Conservation (phyloP, 2,113 vertebrate species). For the Conger conger region DNA sequence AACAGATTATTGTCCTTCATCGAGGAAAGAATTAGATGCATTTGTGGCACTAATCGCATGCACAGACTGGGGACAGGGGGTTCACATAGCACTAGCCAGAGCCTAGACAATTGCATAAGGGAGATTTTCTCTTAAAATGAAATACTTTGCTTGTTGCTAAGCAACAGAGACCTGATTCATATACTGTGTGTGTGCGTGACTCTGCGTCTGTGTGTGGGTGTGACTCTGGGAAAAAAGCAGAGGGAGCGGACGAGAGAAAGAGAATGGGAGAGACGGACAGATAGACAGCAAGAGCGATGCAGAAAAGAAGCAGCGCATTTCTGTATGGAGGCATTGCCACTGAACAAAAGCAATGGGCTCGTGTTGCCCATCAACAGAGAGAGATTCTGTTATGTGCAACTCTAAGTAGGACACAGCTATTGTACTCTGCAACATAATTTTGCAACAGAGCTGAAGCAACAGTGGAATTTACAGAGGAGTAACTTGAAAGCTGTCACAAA, state of each 20-base stretch:
- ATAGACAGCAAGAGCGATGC: not conserved
- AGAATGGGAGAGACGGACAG: not conserved
- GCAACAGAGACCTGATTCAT: conserved; percentile 65
- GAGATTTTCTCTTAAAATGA: conserved; percentile 60
- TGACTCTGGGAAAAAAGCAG: conserved; percentile 47
- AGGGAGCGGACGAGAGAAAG: conserved; percentile 30
- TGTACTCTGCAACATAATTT: not conserved
- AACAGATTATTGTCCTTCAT: conserved; percentile 50
- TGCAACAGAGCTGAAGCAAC: not conserved
- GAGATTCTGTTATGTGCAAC: not conserved
- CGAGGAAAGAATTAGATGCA: conserved; percentile 45
- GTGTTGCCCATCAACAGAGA: not conserved
- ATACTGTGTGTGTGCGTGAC: conserved; percentile 60
- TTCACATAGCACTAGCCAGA: conserved; percentile 54
- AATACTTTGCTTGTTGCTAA: conserved; percentile 69
- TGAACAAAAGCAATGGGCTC: not conserved
- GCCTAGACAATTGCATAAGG: conserved; percentile 58
- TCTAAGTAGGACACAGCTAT: not conserved
- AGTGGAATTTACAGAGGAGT: not conserved
- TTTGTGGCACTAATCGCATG: conserved; percentile 55
- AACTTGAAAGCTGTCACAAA: not conserved
- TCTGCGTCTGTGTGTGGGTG: conserved; percentile 54
- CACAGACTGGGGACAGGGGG: conserved; percentile 36
- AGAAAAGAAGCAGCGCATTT: not conserved
- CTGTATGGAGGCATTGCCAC: not conserved